Evolutionary conservation across 2,888 invertebrate genomes (phyloP), one percentile per base, ranked within the genome.

Genomic region (Hedychridium roseum): DNA sequence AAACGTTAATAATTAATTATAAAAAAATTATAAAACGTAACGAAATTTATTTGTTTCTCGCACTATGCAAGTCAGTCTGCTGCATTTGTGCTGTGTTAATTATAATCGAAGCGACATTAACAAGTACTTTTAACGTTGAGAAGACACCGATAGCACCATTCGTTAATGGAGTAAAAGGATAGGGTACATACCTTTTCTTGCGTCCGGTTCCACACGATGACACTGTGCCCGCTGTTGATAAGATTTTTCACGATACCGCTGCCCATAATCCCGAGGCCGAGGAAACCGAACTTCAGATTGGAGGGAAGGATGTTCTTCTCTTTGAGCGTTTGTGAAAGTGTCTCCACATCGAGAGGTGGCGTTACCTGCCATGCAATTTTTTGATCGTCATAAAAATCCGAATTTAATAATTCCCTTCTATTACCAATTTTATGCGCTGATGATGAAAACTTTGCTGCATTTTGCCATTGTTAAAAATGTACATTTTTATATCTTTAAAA

Each of bases 191-290:
- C 92, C 91, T 95, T 97, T 51, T 90, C 88, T 42, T 89, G 86
- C 43, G 94, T 92, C 68, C 97, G 86, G 82, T 96, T 97, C 96
- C 96, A 97, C 42, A 97, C 88, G 60, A 92, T 86, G 41, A 97
- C 94, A 73, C 89, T 90, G 77, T 97, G 97, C 0, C 96, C 96
- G 2, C 95, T 94, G 79, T 92, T 90, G 69, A 97, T 86, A 42
- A 97, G 84, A 79, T 97, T 97, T 84, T 94, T 95, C 12, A 97
- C 95, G 73, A 97, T 92, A 17, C 94, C 94, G 50, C 91, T 88
- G 38, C 97, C 97, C 92, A 97, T 97, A 73, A 93, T 92, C 45
- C 97, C 97, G 21, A 97, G 84, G 0, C 97, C 97, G 18, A 97
- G 86, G 81, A 97, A 97, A 18, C 97, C 97, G 77, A 97, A 96